Evolutionary conservation across 2,113 vertebrate genomes (phyloP), one percentile per base, ranked within the genome.

Genomic region (Alouatta palliata): DNA sequence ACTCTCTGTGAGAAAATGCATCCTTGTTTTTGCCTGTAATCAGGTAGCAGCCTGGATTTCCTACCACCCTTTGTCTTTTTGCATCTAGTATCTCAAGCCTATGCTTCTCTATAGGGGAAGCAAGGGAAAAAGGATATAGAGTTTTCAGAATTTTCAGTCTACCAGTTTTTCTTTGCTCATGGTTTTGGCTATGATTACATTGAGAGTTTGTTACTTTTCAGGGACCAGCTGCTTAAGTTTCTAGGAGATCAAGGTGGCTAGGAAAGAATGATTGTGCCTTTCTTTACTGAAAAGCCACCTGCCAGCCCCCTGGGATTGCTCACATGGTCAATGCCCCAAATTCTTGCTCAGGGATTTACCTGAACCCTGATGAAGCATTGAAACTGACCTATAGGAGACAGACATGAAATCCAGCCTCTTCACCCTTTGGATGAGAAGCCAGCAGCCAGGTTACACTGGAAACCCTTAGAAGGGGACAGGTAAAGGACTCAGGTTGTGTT

Each of bases 261-360:
- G 43, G 45, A 81, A 93, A n/a, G 37, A 84, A 70, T 68, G 52
- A 75, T 6, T n/a, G 13, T 47, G 37, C 0, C 9, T 70, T 87
- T 93, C 58, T 40, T 71, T 86, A 47, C n/a, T 81, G 32, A 73
- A 89, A 25, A 83, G 13, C 10, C 9, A 76, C 43, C 43, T 93
- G 16, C 25, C 9, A 40, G 47, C 9, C 12, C 5, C 16, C 1
- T 80, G 52, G 75, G 32, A 71, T 95, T 43, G 12, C 19, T 61
- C 23, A 32, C 40, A 6, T 54, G 7, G 43, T 89, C 37, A 82
- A 17, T 35, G 30, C 1, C 45, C 40, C 43, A 56, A 87, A 82
- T 54, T 12, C 20, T 19, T 23, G 37, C 10, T 87, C 49, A 77
- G 52, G 23, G 40, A 68, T 84, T 68, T 87, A 64, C 61, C 58